phyloP scores from a whole-genome alignment of 2,888 invertebrate genomes.

The Argyresthia goedartella region DNA sequence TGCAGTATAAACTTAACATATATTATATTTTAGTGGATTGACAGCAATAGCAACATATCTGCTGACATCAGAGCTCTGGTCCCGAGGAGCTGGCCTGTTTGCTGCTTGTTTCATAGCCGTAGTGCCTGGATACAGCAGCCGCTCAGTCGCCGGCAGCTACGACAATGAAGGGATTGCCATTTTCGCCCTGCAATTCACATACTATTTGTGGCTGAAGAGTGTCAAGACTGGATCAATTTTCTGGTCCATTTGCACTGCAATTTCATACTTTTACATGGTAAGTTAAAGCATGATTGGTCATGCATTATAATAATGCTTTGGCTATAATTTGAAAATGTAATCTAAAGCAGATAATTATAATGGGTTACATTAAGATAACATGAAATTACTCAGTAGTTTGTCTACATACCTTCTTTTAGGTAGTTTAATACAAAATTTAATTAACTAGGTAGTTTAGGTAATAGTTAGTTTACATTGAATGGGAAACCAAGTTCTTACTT shows the following conservation, averaged over 20 bases:
- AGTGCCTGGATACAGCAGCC: slow-evolving; percentile 98
- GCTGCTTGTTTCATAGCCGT: slow-evolving; percentile 99
- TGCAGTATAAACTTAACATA: too few relatives aligned
- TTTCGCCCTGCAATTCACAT: slow-evolving; percentile 98
- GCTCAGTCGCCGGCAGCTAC: slow-evolving; percentile 99
- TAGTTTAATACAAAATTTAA: too few relatives aligned
- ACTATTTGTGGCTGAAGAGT: slow-evolving; percentile 97
- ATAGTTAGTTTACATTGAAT: too few relatives aligned
- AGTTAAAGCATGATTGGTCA: slow-evolving; percentile 26
- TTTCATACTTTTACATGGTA: slow-evolving; percentile 99
- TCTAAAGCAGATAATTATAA: too few relatives aligned
- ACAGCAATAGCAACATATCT: slow-evolving; percentile 98
- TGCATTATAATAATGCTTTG: not conserved
- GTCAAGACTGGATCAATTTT: slow-evolving; percentile 98
- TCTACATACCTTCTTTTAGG: too few relatives aligned
- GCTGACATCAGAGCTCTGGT: slow-evolving; percentile 98
- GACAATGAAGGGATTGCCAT: slow-evolving; percentile 99
- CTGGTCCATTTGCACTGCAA: slow-evolving; percentile 94
- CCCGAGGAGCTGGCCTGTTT: slow-evolving; percentile 94
- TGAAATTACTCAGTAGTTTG: too few relatives aligned
- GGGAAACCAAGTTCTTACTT: too few relatives aligned
- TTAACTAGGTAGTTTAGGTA: too few relatives aligned
- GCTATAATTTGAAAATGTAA: too few relatives aligned
- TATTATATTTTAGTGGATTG: slow-evolving; percentile 82
- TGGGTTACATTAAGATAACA: too few relatives aligned